Base-by-base conservation (phyloP, 2,797 vertebrate species). In the Alosa sapidissima region DNA sequence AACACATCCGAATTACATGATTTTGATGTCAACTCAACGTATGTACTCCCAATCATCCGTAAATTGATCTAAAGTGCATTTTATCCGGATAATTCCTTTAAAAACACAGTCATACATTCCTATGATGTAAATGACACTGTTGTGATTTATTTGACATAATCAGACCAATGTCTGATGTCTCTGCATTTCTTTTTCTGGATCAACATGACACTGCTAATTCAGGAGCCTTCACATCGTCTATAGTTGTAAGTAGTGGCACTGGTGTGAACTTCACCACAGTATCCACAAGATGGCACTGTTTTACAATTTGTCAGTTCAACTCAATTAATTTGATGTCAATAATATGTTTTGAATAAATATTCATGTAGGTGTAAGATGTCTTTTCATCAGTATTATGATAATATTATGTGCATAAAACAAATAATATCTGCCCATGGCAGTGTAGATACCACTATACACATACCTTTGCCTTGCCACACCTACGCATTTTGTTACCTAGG, bases 381-480 rank as follows among this genome's bases (percentile, higher is more conserved):
- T 51, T 51, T 11, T 11, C 11, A 51, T 51, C 9, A 51, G 9
- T 51, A 51, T 58, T n/a, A 2, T 58, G 9, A 65, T 60, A 55
- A 55, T 28, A 28, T 0, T 28, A 28, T 55, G 16, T 19, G 13
- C 16, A 51, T 51, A 55, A 55, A 55, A 4, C 52, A 54, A 54
- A 54, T 5, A 55, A 19, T 55, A 16, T 55, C 16, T 41, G 41
- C 41, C 54, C 54, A 4, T 55, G 16, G 16, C 16, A 21, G 54
- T 55, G 54, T 14, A 55, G 16, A 55, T 55, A 19, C 19, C 19
- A n/a, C 58, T 62, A 24, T 6, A 62, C 4, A 58, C 62, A 89
- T 88, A 94, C 94, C 91, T 92, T 92, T 21, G 91, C 10, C 88
- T 92, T 95, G 9, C 92, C 92, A 89, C 94, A 95, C 4, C 45